Conservation (phyloP, 1,140 invertebrate genomes). For the Monochamus saltuarius region DNA sequence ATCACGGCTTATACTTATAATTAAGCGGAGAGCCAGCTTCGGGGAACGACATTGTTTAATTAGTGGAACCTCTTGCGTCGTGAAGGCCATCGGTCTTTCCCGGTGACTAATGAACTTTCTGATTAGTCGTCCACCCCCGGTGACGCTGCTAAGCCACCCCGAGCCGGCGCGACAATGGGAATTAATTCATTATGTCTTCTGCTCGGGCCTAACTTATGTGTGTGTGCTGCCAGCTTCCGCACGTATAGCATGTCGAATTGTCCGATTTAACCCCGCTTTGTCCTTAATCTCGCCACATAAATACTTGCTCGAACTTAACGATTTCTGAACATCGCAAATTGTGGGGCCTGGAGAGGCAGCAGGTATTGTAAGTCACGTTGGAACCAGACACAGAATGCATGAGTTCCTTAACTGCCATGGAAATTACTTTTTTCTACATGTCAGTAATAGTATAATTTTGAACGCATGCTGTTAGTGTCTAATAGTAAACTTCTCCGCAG, state of each 20-base stretch:
- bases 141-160: conserved; percentile 1
- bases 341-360: no score
- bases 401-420: no score
- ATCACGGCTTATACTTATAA: conserved; percentile 14
- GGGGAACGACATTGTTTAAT: conserved; percentile 31
- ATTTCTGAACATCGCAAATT: no score
- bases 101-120: conserved; percentile 38
- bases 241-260: conserved; percentile 7
- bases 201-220: conserved; percentile 14
- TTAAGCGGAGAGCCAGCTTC: neutral
- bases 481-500: no score
- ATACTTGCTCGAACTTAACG: no score
- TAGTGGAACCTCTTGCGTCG: conserved; percentile 25
- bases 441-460: no score
- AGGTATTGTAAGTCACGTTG: no score
- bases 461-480: no score
- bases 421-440: no score
- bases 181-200: conserved; percentile 35
- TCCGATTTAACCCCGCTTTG: conserved; percentile 7
- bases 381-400: no score
- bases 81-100: conserved; percentile 33
- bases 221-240: neutral
- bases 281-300: conserved; percentile 2
- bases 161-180: conserved; percentile 32
- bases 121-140: conserved; percentile 29